phyloP scores from a whole-genome alignment of 1,140 invertebrate genomes.

The Drosophila triauraria region DNA sequence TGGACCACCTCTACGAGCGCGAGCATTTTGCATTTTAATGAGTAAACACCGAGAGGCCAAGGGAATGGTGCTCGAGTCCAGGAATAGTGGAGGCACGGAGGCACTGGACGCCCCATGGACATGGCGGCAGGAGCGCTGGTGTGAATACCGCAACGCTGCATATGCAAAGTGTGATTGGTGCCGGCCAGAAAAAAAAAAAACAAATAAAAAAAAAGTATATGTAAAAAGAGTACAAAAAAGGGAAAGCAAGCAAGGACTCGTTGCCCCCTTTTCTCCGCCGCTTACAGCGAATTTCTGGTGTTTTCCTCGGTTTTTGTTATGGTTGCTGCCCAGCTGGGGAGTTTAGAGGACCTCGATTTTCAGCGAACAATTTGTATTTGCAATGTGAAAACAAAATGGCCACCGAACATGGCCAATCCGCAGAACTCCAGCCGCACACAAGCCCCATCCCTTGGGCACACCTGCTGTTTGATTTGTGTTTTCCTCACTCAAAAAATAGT shows the following conservation, averaged over 20 bases:
- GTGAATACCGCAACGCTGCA: conserved; percentile 64
- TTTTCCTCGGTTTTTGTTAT: conserved; percentile 16
- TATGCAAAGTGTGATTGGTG: conserved; percentile 66
- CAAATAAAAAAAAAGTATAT: conserved; percentile 3
- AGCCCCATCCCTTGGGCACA: conserved; percentile 31
- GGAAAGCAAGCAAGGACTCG: conserved; percentile 22
- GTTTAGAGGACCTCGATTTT: conserved; percentile 45
- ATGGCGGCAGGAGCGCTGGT: conserved; percentile 27
- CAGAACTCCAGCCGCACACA: conserved; percentile 5
- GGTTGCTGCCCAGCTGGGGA: conserved; percentile 21
- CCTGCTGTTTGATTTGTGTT: conserved; percentile 81
- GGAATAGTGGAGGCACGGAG: conserved; percentile 4
- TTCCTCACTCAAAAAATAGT: conserved; percentile 37
- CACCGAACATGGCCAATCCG: conserved; percentile 39
- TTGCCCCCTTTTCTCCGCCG: background rate
- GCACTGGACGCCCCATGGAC: conserved; percentile 27
- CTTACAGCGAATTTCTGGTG: conserved; percentile 32
- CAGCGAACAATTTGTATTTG: conserved; percentile 78
- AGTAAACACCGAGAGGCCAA: conserved; percentile 54
- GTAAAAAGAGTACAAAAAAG: conserved; percentile 18
- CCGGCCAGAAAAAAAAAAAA: conserved; percentile 38
- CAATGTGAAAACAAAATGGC: conserved; percentile 78
- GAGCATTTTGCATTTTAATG: conserved; percentile 79
- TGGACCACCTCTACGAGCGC: conserved; percentile 35
- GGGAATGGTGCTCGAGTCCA: background rate